phyloP scores from a whole-genome alignment of 2,888 invertebrate species.

The Phanerotoma sp. region DNA sequence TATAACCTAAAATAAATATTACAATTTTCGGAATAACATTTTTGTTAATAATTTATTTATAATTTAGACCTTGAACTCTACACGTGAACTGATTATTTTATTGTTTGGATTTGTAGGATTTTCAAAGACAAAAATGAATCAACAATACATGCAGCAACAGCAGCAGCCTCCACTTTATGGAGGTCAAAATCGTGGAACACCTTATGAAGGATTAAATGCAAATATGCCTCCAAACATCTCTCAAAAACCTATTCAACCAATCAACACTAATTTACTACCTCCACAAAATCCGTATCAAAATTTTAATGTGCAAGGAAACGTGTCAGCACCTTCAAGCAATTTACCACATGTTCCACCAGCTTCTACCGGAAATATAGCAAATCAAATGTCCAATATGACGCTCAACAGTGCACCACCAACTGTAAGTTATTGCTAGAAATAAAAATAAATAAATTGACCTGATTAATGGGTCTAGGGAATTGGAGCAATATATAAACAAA shows the following conservation, averaged over 20 bases:
- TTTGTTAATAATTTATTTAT: too few relatives aligned
- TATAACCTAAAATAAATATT: too few relatives aligned
- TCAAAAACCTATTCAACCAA: conserved; percentile 40
- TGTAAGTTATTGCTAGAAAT: conserved; percentile 6
- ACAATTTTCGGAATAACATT: too few relatives aligned
- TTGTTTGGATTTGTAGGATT: conserved; percentile 13
- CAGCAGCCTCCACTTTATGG: conserved; percentile 35
- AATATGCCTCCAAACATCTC: conserved; percentile 40
- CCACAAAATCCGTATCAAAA: conserved; percentile 39
- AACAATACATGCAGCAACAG: conserved; percentile 57
- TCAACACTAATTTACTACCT: conserved; percentile 40
- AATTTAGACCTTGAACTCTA: too few relatives aligned
- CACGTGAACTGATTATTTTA: neutral
- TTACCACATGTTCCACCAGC: conserved; percentile 36
- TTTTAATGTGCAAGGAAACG: conserved; percentile 41
- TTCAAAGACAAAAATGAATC: conserved; percentile 58
- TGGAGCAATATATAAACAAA: too few relatives aligned
- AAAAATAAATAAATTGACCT: too few relatives aligned
- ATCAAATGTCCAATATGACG: conserved; percentile 48
- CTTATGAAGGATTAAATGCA: conserved; percentile 42
- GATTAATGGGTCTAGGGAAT: too few relatives aligned
- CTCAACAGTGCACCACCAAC: conserved; percentile 36
- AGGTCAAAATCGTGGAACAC: conserved; percentile 35
- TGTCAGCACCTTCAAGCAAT: conserved; percentile 37
- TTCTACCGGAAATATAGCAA: conserved; percentile 38